Evolutionary conservation across 2,797 vertebrate species (phyloP), one percentile per base, ranked within the genome.

Genomic region (Pangasius mekongensis): DNA sequence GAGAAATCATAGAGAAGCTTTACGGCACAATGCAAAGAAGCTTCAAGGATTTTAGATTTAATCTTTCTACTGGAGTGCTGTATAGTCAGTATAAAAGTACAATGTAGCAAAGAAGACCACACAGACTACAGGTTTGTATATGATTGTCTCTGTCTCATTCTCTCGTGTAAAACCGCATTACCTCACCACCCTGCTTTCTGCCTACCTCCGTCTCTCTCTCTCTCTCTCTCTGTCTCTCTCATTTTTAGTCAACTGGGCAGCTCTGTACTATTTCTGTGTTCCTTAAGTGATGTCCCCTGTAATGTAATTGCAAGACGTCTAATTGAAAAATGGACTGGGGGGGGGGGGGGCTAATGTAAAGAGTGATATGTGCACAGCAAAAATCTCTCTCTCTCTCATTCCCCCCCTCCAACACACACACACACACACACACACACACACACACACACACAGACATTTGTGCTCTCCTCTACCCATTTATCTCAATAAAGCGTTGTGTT

Each of bases 261-360:
- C 86, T 20, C 83, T 83, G 67, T 91, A 89, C 93, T 95, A 94
- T 96, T 96, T 94, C 94, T 94, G 94, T 93, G 93, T 92, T 91
- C 87, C 93, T 93, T 94, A 94, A 94, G 92, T 94, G 93, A 94
- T 94, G 94, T 93, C 91, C 91, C 85, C 91, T 85, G 85, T 95
- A 94, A 96, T 95, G 94, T 92, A 93, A 95, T 96, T 94, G 88
- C 87, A 89, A 90, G 87, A 88, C 69, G 91, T 91, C 89, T 93
- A 93, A 94, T 93, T 95, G 92, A 95, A 94, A 94, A 91, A 93
- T 88, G 54, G 91, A 86, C 56, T 73, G 83, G 13, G 36, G 36
- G 74, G n/a, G 86, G 81, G 80, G 71, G 71, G 86, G 30, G 64
- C 30, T 71, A 43, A 10, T 67, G 62, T 47, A 84, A 71, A 43